Percentiles rank a stretch among this genome's conserved stretches.
Evolutionary conservation across 1,140 invertebrate species (phyloP).

Genomic region (Neelides sp.): DNA sequence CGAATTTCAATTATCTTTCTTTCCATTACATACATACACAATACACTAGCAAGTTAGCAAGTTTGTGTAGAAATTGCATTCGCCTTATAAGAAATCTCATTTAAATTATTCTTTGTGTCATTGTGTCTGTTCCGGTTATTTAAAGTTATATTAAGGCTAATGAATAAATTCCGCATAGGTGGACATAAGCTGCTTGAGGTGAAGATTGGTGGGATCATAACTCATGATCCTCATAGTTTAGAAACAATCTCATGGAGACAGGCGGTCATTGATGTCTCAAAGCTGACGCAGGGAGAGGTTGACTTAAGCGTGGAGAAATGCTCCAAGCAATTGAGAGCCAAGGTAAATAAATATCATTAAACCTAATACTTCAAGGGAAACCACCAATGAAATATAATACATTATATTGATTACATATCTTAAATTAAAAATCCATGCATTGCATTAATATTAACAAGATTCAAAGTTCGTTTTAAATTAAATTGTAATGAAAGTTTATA

Average conservation of each 20-base stretch:
- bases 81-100: not conserved
- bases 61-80: no score
- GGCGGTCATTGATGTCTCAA: not conserved
- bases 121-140: not conserved
- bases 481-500: no score
- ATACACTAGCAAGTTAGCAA: no score
- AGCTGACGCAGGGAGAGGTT: not conserved
- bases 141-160: not conserved
- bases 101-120: not conserved
- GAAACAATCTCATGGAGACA: slow-evolving; percentile 19
- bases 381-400: no score
- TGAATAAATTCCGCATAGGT: slow-evolving; percentile 7
- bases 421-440: no score
- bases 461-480: no score
- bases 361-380: not conserved
- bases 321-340: slow-evolving; percentile 9
- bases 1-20: not conserved
- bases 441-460: no score
- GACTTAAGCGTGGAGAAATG: slow-evolving; percentile 12
- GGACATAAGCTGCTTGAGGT: slow-evolving; percentile 23
- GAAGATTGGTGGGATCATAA: slow-evolving; percentile 24
- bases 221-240: slow-evolving; percentile 23
- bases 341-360: not conserved
- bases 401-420: no score
- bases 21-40: not conserved